These are phyloP conservation scores for Leptopilina boulardi DNA, from an alignment of 1,140 invertebrate genomes.

Conservation along the genomic window DNA sequence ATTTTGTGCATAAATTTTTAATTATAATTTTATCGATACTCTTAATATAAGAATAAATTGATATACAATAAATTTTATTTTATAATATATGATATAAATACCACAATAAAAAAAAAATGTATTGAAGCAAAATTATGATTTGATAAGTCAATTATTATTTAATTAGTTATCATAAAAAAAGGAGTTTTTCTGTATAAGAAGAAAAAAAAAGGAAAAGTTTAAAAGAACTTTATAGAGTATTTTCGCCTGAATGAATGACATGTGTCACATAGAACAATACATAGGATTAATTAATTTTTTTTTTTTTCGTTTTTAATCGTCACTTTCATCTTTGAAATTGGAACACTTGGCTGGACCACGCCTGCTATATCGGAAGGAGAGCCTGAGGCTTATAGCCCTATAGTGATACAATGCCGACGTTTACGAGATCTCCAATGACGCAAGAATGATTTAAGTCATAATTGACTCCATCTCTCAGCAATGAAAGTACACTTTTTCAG, in stretches of 20 bases:
- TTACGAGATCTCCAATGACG: background rate
- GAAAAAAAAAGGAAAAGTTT: background rate
- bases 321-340: constrained; percentile 59
- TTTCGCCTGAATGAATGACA: background rate
- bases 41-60: too few species aligned
- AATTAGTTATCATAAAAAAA: background rate
- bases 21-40: too few species aligned
- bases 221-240: background rate
- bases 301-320: constrained; percentile 42
- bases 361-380: constrained; percentile 29
- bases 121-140: background rate
- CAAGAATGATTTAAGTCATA: constrained; percentile 23
- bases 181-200: background rate
- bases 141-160: background rate
- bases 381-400: constrained; percentile 9
- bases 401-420: constrained; percentile 24
- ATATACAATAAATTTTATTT: too few species aligned
- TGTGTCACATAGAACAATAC: constrained; percentile 19
- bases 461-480: background rate
- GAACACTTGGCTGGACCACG: constrained; percentile 52
- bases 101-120: too few species aligned
- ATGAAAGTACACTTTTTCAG: background rate
- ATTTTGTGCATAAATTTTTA: too few species aligned
- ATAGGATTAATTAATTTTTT: constrained; percentile 44
- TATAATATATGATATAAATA: too few species aligned